phyloP scores from a whole-genome alignment of 2,888 invertebrate genomes.

The Lordiphosa fenestrarum region DNA sequence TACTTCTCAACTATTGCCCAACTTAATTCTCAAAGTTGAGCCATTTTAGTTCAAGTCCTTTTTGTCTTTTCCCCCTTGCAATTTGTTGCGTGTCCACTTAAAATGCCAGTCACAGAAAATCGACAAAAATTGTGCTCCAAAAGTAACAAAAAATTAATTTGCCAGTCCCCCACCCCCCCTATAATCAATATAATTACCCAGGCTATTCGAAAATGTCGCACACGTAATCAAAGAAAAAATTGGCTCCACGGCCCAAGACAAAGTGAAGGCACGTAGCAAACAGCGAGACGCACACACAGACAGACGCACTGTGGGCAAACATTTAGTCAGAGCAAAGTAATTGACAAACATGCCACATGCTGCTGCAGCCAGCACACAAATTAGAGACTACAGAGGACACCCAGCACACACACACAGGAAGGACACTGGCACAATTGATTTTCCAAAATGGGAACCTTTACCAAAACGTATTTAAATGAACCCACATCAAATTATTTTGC shows the following conservation, averaged over 20 bases:
- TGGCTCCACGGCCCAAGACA: constrained; percentile 23
- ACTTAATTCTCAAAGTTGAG: no score
- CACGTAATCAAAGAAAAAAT: constrained; percentile 50
- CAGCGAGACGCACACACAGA: no score
- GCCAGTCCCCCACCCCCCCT: constrained; percentile 20
- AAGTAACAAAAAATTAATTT: constrained; percentile 55
- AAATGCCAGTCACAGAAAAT: constrained; percentile 58
- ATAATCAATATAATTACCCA: constrained; percentile 71
- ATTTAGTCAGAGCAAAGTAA: constrained; percentile 51
- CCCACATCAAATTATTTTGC: constrained; percentile 44
- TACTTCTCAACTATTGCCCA: no score
- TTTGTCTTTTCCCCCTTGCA: neutral
- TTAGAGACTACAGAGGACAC: constrained; percentile 47
- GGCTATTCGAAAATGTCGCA: constrained; percentile 68
- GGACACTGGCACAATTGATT: constrained; percentile 62
- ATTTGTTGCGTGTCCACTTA: constrained; percentile 35
- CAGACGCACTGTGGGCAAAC: constrained; percentile 68
- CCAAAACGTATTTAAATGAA: constrained; percentile 33
- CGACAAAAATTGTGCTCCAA: constrained; percentile 6
- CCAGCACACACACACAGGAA: constrained; percentile 23
- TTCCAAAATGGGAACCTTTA: constrained; percentile 48
- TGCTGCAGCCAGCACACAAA: constrained; percentile 61
- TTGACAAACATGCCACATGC: constrained; percentile 73
- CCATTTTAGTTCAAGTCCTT: no score
- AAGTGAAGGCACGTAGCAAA: constrained; percentile 61